Evolutionary conservation across 92 coral and sea anemone species (phyloP), one percentile per base, ranked within the genome.

Genomic region (Isaurus tuberculatus): DNA sequence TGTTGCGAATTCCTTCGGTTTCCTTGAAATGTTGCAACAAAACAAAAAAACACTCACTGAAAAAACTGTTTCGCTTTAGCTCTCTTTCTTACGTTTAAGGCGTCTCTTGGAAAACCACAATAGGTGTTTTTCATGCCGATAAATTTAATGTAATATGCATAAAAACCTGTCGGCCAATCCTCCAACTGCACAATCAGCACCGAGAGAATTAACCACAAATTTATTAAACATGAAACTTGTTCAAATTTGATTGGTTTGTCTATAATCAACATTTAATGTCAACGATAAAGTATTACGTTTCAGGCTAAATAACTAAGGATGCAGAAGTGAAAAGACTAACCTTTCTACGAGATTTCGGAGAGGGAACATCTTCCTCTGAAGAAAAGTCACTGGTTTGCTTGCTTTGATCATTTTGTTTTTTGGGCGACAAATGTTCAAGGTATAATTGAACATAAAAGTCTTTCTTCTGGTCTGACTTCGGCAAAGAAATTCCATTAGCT

Each of bases 401-500:
- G 28, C 37, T 32, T 14, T 29, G 63, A 17, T 32, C 84, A 0
- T 80, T 75, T 16, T 84, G 70, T 27, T 91, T 89, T 79, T 81
- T 94, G 14, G 99, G 92, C 10, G 97, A 94, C 87, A 97, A 86
- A 53, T 88, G 92, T 73, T 97, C 89, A 60, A 84, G 65, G 58
- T 97, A 97, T 53, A 97, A 77, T 22, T 87, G 88, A 42, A 97
- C 98, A 37, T 97, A 97, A 23, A 90, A 90, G 55, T 93, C 95
- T 36, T 97, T 97, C 46, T 67, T 90, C 72, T 92, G 98, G 42
- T 97, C 99, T 37, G 92, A 83, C 71, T 83, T 86, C 70, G 99
- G 99, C 53, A 97, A 67, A 11, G 86, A 71, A 26, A 97, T 58
- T 9, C 98, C 98, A 53, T 94, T 93, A 4, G 91, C 87, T 67